Conservation (phyloP, 2,888 invertebrate genomes). For the Nymphalis c-album region DNA sequence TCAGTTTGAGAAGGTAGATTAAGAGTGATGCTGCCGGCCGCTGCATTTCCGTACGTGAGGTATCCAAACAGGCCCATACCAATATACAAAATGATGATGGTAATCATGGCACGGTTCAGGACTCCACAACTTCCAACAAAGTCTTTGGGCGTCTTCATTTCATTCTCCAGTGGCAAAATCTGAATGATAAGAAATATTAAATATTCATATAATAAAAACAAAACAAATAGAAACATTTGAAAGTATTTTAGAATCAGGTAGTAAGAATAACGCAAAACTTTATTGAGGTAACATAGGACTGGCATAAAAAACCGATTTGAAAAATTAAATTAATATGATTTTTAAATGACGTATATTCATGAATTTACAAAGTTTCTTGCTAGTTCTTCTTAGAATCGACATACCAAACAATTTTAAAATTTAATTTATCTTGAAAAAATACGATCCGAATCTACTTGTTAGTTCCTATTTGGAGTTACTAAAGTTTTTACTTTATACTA, state of each 20-base stretch:
- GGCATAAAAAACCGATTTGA: too few species aligned
- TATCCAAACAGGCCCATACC: slow-evolving; percentile 96
- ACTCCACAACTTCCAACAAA: slow-evolving; percentile 92
- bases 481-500: too few species aligned
- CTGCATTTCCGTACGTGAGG: slow-evolving; percentile 87
- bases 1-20: slow-evolving; percentile 86
- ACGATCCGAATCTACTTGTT: too few species aligned
- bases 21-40: slow-evolving; percentile 92
- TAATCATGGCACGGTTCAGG: slow-evolving; percentile 90
- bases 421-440: too few species aligned
- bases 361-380: too few species aligned
- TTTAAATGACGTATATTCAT: too few species aligned
- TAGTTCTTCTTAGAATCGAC: too few species aligned
- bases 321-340: too few species aligned
- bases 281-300: too few species aligned
- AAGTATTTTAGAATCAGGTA: background rate
- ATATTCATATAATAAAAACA: background rate
- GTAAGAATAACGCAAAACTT: too few species aligned
- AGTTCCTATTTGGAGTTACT: background rate
- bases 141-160: slow-evolving; percentile 92
- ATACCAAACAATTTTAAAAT: too few species aligned
- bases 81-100: slow-evolving; percentile 91
- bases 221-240: background rate
- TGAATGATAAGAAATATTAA: slow-evolving; percentile 52
- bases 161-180: slow-evolving; percentile 96